Base-by-base conservation (phyloP, 2,113 vertebrate genomes). In the Uria lomvia region DNA sequence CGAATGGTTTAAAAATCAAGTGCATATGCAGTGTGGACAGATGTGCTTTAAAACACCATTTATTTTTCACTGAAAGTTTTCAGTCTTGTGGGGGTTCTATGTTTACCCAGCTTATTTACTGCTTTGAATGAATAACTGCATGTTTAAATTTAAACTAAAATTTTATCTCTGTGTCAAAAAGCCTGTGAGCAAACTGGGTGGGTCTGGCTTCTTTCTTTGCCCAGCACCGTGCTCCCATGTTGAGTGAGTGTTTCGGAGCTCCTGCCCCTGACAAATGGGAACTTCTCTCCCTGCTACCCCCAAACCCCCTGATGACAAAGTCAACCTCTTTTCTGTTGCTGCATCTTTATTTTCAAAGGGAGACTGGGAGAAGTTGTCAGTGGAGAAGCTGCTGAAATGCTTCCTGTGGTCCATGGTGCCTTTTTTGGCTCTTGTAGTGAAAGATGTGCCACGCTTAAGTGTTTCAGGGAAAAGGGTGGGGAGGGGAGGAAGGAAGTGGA, bases 141-240 rank as follows among this genome's bases (percentile, higher is more conserved):
- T 77, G 16, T 52, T 92, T 81, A 60, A 78, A 38, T 92, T 93
- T 89, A 76, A 94, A 53, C 29, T 27, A 5, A 70, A 86, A n/a
- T n/a, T 86, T 86, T 53, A 23, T 56, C 12, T 80, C 50, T 50
- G 4, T 92, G 72, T 83, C 27, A 74, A 82, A 94, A 85, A 52
- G 4, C 34, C 27, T 65, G 42, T 45, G 45, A 93, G 24, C n/a
- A 82, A 71, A 8, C 58, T 30, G 63, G 9, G 13, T 63, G 34
- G 9, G 2, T 59, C 24, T 66, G 52, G 9, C 56, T 81, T 26
- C 66, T 60, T 9, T 52, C 34, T 42, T 76, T 86, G n/a, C 52
- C 27, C 17, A 43, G 36, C 23, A 32, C 27, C 14, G 6, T 0
- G 0, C 63, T 92, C 12, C 27, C 6, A 1, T 43, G 34, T 47